A percentile compares a stretch with the other conserved stretches of the same genome.
Evolutionary conservation across 1,140 invertebrate species (phyloP).

Genomic region (Mycetomoellerius zeteki): DNA sequence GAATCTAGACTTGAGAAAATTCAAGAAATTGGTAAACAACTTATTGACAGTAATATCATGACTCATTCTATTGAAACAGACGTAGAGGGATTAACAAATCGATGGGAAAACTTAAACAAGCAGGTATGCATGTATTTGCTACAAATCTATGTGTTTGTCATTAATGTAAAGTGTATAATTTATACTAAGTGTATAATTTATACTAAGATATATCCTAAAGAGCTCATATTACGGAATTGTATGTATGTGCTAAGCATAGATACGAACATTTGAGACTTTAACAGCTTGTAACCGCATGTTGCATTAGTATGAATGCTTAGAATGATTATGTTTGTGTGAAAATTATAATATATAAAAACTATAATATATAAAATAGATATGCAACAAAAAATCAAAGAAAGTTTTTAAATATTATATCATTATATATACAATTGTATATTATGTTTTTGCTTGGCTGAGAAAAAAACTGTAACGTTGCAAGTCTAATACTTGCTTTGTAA

Average conservation of each 20-base stretch:
- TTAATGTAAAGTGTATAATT: slow-evolving; percentile 29
- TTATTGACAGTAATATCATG: slow-evolving; percentile 93
- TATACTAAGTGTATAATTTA: slow-evolving; percentile 18
- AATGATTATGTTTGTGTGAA: slow-evolving; percentile 9
- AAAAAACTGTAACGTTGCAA: slow-evolving; percentile 28
- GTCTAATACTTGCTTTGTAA: slow-evolving; percentile 23
- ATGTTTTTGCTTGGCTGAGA: neutral
- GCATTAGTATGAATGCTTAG: slow-evolving; percentile 24
- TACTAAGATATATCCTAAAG: slow-evolving; percentile 16
- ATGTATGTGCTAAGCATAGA: slow-evolving; percentile 34
- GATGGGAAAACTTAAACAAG: slow-evolving; percentile 90
- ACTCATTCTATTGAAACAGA: slow-evolving; percentile 90
- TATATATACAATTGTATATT: neutral
- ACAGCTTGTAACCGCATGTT: slow-evolving; percentile 66
- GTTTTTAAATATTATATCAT: neutral
- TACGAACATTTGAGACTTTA: slow-evolving; percentile 24
- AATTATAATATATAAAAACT: slow-evolving; percentile 7
- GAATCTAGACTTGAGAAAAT: slow-evolving; percentile 91
- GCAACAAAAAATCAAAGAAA: neutral
- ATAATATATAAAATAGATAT: slow-evolving; percentile 8
- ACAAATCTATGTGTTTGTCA: slow-evolving; percentile 1
- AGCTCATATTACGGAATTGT: slow-evolving; percentile 42
- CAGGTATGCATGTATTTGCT: slow-evolving; percentile 86
- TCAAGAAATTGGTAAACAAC: slow-evolving; percentile 91
- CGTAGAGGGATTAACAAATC: slow-evolving; percentile 89